Evolutionary conservation across 2,797 vertebrate species (phyloP), one percentile per base, ranked within the genome.

Genomic region (Gambusia yucatana): DNA sequence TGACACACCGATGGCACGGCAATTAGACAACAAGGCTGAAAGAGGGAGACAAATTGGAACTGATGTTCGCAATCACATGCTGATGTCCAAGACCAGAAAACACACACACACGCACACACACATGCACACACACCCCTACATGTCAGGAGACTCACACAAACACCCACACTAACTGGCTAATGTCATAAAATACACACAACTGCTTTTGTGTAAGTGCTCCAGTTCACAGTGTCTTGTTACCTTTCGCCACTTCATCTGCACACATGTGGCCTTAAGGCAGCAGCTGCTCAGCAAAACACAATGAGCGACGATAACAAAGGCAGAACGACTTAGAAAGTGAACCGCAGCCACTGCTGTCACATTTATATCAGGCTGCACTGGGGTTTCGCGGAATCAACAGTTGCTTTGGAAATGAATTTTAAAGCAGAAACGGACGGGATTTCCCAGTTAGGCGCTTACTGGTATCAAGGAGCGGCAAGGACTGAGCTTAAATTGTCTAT

Each of bases 1-100:
- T 89, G 91, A 92, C 91, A 91, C 87, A 92, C 83, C 91, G 86
- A 90, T 86, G 92, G 91, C 91, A 88, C 74, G 87, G 91, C 92
- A 94, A 93, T 95, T 93, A 93, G 89, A 93, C 92, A 94, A 91
- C 90, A 86, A 79, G 85, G 84, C 90, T 88, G 82, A 84, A 87
- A 90, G 87, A 88, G 83, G 77, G 86, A 90, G 89, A 93, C 92
- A 94, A 93, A 94, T 93, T 93, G 87, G 91, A 92, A 93, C 85
- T 90, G 91, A 92, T 93, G 93, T 93, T 94, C 89, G 84, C 88
- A 91, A 92, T 92, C 90, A 87, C 87, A 84, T 82, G 88, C 87
- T 91, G 87, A 87, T 91, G 91, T 82, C 87, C 76, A 48, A 81
- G 87, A 76, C 61, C 69, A 46, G 79, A 76, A 41, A 79, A 52